Evolutionary conservation across 2,888 invertebrate species (phyloP), one percentile per base, ranked within the genome.

Genomic region (Thecophora atra): DNA sequence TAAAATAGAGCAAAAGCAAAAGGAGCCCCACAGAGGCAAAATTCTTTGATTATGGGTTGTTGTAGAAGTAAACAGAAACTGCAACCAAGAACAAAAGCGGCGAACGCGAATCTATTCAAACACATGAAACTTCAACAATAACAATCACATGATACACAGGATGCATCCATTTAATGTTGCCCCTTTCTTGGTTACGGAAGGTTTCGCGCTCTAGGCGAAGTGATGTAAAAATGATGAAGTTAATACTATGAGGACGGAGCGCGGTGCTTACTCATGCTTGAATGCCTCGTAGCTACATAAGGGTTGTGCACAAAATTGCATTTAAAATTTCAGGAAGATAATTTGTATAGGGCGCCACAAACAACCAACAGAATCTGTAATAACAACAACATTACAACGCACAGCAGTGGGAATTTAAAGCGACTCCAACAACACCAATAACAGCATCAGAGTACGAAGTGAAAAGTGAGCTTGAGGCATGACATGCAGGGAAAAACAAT

Each of bases 221-320:
- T n/a, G 54, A 21, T 19, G 58, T 21, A 15, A 26, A 24, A 3
- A 3, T 13, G 58, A 11, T 58, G 15, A 28, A 3, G 58, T 15
- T 15, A 28, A 11, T 19, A 4, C n/a, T 0, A 8, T 15, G 13
- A 6, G 54, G 58, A 58, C 26, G 58, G 58, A 13, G 21, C 19
- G 37, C 37, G 11, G 37, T 8, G 37, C 37, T 6, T 37, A 8
- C 37, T 37, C 37, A 67, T 52, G 67, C 28, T 11, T 37, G 37
- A 30, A 54, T 21, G 37, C 37, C 67, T 28, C n/a, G 30, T 2
- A 67, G 54, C 21, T 54, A 37, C 13, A 30, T 37, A 30, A 4
- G 52, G 8, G n/a, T 67, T n/a, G 28, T 67, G 54, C 52, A 52
- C 52, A 51, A 67, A 54, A 67, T 24, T 26, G 65, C 65, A 51